Conservation (phyloP, 2,888 invertebrate species). For the Clepsis dumicolana region DNA sequence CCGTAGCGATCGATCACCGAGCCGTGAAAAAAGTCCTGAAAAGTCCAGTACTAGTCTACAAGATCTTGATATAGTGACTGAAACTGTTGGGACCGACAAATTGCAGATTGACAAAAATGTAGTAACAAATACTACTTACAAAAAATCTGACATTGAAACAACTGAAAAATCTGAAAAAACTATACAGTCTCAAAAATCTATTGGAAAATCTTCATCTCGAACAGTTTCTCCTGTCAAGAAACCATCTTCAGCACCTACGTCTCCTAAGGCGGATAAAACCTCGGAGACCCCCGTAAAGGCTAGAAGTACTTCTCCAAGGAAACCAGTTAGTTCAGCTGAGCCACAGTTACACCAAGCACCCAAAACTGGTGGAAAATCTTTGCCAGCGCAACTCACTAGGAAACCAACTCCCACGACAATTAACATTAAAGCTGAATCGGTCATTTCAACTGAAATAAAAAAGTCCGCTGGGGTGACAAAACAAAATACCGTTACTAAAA, state of each 20-base stretch:
- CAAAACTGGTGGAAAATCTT: conserved; percentile 67
- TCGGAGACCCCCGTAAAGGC: conserved; percentile 62
- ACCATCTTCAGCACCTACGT: conserved; percentile 49
- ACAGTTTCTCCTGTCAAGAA: conserved; percentile 74
- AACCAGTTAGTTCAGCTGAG: conserved; percentile 61
- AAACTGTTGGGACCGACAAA: conserved; percentile 47
- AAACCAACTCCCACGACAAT: conserved; percentile 66
- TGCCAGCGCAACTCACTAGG: conserved; percentile 58
- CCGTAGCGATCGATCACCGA: conserved; percentile 65
- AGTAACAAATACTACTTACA: conserved; percentile 34
- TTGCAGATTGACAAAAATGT: conserved; percentile 42
- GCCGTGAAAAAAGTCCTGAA: conserved; percentile 62
- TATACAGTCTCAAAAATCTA: conserved; percentile 56
- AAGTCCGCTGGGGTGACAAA: conserved; percentile 63
- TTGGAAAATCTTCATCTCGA: conserved; percentile 64
- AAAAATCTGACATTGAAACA: conserved; percentile 24
- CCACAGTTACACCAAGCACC: conserved; percentile 72
- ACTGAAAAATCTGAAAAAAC: conserved; percentile 53
- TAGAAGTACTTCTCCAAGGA: conserved; percentile 75
- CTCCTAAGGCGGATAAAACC: conserved; percentile 56
- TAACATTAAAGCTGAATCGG: conserved; percentile 66
- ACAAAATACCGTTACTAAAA: conserved; percentile 64
- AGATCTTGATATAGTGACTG: conserved; percentile 60
- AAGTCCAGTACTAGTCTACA: conserved; percentile 65
- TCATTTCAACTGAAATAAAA: conserved; percentile 60